Conservation (phyloP, 2,888 invertebrate species). For the Glyphotaelius pellucidus region DNA sequence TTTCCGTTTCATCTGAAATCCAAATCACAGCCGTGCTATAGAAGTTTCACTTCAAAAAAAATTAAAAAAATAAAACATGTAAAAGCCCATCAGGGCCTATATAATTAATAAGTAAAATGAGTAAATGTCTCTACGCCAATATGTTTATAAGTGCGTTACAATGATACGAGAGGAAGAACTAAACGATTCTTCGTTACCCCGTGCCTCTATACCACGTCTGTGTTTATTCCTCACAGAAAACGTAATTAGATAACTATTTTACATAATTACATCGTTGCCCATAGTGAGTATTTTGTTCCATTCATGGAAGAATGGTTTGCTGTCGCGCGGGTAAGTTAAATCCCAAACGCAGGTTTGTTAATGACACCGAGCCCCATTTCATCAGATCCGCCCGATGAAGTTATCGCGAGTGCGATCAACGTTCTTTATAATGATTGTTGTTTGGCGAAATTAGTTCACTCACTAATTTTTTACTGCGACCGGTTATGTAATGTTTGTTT, state of each 20-base stretch:
- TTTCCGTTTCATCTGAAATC: too few species aligned
- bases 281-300: constrained; percentile 39
- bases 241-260: constrained; percentile 28
- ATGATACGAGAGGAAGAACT: not conserved
- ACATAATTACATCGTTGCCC: constrained; percentile 35
- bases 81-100: too few species aligned
- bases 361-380: not conserved
- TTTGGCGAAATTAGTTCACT: not conserved
- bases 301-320: constrained; percentile 32
- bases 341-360: constrained; percentile 20
- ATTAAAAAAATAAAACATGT: too few species aligned
- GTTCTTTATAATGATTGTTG: not conserved
- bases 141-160: not conserved
- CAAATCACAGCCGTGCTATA: too few species aligned
- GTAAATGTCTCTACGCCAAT: not conserved
- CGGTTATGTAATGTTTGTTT: not conserved
- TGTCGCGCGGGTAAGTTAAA: not conserved
- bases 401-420: not conserved
- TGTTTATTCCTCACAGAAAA: not conserved
- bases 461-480: not conserved
- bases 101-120: too few species aligned
- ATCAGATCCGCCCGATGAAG: not conserved
- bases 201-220: not conserved
- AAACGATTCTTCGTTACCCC: not conserved
- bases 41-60: too few species aligned